A percentile compares a stretch with the other conserved stretches of the same genome.
phyloP scores from a whole-genome alignment of 1,140 invertebrate genomes.

The Ectropis grisescens region DNA sequence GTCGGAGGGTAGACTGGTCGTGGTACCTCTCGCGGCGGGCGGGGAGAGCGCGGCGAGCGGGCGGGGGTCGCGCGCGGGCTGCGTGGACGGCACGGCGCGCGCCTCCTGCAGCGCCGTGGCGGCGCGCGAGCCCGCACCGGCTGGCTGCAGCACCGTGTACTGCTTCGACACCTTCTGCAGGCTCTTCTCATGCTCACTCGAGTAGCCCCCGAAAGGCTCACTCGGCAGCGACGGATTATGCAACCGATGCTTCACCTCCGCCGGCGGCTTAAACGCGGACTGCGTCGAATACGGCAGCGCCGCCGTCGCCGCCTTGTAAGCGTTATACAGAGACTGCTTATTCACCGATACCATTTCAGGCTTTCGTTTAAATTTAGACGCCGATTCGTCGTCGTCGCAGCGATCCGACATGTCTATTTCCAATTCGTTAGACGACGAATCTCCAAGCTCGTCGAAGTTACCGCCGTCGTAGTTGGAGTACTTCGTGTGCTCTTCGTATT shows the following conservation, averaged over 20 bases:
- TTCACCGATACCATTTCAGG: constrained; percentile 59
- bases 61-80: constrained; percentile 57
- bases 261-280: constrained; percentile 83
- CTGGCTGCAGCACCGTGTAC: constrained; percentile 87
- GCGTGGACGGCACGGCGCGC: constrained; percentile 73
- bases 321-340: constrained; percentile 65
- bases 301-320: constrained; percentile 68
- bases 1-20: constrained; percentile 35
- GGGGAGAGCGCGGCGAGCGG: constrained; percentile 76
- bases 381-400: constrained; percentile 59
- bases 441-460: constrained; percentile 84
- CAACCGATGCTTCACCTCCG: constrained; percentile 68
- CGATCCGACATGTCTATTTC: constrained; percentile 85
- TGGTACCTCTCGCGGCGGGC: constrained; percentile 79
- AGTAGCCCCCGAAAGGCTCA: constrained; percentile 53
- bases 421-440: constrained; percentile 83
- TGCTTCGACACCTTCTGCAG: constrained; percentile 71
- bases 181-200: constrained; percentile 50
- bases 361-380: constrained; percentile 59
- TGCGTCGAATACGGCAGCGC: constrained; percentile 75
- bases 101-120: constrained; percentile 84
- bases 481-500: constrained; percentile 44
- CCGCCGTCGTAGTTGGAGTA: constrained; percentile 76
- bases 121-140: constrained; percentile 80
- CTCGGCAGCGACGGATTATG: constrained; percentile 53